Conservation (phyloP, 2,888 invertebrate genomes). For the Dolomedes plantarius region DNA sequence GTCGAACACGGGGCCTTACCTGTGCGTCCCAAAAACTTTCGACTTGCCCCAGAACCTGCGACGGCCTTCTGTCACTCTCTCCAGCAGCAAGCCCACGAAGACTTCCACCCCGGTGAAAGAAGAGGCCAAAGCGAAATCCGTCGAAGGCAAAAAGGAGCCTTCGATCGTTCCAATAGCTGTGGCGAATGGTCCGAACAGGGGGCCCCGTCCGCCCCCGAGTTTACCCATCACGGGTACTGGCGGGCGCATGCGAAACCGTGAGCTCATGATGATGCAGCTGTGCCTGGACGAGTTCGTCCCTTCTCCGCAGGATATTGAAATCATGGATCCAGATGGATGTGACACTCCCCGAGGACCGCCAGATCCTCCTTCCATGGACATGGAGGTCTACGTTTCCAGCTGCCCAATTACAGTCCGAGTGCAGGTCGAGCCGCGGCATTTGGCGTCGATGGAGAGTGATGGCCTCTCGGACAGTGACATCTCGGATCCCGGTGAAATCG, state of each 20-base stretch:
- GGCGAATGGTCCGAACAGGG: constrained; percentile 31
- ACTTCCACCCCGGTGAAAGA: neutral
- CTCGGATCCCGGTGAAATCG: constrained; percentile 53
- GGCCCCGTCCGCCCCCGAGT: constrained; percentile 51
- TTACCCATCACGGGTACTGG: constrained; percentile 31
- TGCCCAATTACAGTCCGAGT: constrained; percentile 71
- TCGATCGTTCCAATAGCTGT: neutral
- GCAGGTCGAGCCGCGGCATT: constrained; percentile 68
- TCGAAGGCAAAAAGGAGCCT: constrained; percentile 28
- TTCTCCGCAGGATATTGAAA: constrained; percentile 74
- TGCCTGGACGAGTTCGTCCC: constrained; percentile 72
- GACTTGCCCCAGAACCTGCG: constrained; percentile 27
- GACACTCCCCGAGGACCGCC: constrained; percentile 68
- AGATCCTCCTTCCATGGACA: constrained; percentile 68
- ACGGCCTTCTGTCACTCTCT: constrained; percentile 49
- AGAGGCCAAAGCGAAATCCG: constrained; percentile 26
- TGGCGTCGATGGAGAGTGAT: constrained; percentile 74
- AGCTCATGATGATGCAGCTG: constrained; percentile 69
- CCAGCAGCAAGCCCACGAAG: constrained; percentile 12
- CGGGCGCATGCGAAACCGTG: constrained; percentile 59
- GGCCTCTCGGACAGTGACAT: constrained; percentile 72
- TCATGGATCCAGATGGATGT: constrained; percentile 74
- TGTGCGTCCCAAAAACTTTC: constrained; percentile 58
- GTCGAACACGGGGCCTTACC: constrained; percentile 46
- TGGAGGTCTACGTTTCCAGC: constrained; percentile 71